Base-by-base conservation (phyloP, 2,113 vertebrate species). In the Ibidorhyncha struthersii region DNA sequence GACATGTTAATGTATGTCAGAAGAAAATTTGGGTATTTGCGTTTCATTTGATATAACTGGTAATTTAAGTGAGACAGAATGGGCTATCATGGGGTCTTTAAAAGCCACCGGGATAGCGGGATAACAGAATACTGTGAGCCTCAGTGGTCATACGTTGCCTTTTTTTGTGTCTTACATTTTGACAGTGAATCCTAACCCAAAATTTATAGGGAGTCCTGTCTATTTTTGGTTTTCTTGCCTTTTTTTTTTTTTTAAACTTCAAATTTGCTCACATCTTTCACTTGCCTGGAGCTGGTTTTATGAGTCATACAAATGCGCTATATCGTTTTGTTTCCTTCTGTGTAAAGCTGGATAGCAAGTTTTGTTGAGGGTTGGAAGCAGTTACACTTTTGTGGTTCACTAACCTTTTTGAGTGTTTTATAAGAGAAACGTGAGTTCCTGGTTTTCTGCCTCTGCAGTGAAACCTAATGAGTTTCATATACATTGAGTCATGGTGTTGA, bases 391-490 rank as follows among this genome's bases (percentile, higher is more conserved):
- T 97, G 98, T 96, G 98, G 97, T 98, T 98, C 94, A 9, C 86
- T 96, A 96, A 97, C 97, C 94, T 97, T 93, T 97, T 82, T 95
- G 96, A 94, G 97, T 96, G 79, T 97, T 93, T 97, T 91, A 96
- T 34, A 97, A 93, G 90, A 98, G 98, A 98, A 98, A 98, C 98
- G 98, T 98, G 98, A 98, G 98, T 93, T 97, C 93, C 96, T 98
- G 97, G 98, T 97, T 98, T 98, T 97, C 93, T 90, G 92, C 97
- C 95, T 97, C 96, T 97, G 94, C 97, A 96, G 97, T 96, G 97
- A 93, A 97, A 95, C 97, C 93, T 95, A 63, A 83, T 20, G 97
- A 97, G 98, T 98, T 98, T 98, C 97, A 96, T 96, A 96, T 49
- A 92, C 97, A 97, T 97, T 98, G 98, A 98, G 98, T 98, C 98